These are phyloP conservation scores for Hydraecia micacea DNA, from an alignment of 2,888 invertebrate genomes.

Conservation along the genomic window DNA sequence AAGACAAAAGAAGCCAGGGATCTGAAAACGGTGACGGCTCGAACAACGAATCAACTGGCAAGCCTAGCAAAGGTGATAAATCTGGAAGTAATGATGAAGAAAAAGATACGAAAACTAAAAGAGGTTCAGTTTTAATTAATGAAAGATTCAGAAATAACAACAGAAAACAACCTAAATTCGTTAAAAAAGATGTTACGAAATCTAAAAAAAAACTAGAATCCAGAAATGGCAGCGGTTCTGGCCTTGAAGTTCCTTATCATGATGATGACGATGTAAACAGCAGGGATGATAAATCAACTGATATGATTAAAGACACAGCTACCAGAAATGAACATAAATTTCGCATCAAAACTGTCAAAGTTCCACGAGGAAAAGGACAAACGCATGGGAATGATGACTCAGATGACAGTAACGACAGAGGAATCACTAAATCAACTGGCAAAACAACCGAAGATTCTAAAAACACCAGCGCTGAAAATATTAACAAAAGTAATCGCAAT, in stretches of 20 bases:
- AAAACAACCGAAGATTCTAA: not conserved
- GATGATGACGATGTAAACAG: not conserved
- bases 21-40: not conserved
- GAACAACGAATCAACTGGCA: not conserved
- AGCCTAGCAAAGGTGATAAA: not conserved
- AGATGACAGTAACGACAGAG: not conserved
- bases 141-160: not conserved
- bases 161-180: not conserved
- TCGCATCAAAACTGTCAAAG: not conserved
- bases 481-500: not conserved
- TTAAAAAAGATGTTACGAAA: not conserved
- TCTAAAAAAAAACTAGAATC: not conserved
- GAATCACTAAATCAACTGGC: not conserved
- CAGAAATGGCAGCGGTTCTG: not conserved
- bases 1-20: not conserved
- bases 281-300: not conserved
- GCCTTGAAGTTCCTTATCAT: not conserved
- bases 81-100: not conserved
- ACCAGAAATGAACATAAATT: not conserved
- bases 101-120: not conserved
- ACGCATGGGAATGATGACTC: not conserved
- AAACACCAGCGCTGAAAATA: too few species aligned
- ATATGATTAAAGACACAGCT: not conserved
- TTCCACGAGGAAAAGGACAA: not conserved
- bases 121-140: not conserved